A percentile compares a stretch with the other conserved stretches of the same genome.
These are phyloP conservation scores for Polydrusus cervinus DNA, from an alignment of 2,888 invertebrate genomes.

Conservation along the genomic window DNA sequence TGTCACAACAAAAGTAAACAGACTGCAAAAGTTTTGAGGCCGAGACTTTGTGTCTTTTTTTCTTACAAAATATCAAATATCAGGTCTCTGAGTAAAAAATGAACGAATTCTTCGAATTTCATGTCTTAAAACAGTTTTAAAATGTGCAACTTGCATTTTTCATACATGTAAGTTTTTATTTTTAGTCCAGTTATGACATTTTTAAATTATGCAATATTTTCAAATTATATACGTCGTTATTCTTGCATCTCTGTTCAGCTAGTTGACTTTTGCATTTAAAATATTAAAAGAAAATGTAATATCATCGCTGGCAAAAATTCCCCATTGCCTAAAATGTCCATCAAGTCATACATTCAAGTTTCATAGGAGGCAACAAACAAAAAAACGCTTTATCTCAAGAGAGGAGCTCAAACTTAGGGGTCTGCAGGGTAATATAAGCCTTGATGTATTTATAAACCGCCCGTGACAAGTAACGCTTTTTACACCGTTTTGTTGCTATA, in stretches of 20 bases:
- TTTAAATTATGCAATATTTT: conserved; percentile 7
- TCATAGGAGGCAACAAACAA: conserved; percentile 7
- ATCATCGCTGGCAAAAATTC: conserved; percentile 2
- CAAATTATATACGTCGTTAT: neutral
- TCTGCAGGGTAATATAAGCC: too few relatives aligned
- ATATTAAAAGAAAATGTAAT: conserved; percentile 8
- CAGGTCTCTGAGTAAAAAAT: too few relatives aligned
- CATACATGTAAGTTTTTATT: neutral
- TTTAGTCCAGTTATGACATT: neutral
- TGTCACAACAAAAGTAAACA: too few relatives aligned
- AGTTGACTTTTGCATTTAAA: conserved; percentile 7
- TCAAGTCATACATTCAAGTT: conserved; percentile 21
- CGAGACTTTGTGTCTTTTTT: too few relatives aligned
- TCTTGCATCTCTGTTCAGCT: neutral
- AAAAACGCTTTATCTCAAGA: conserved; percentile 11
- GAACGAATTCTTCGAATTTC: too few relatives aligned
- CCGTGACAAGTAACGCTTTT: too few relatives aligned
- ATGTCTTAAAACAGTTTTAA: neutral
- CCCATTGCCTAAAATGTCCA: neutral
- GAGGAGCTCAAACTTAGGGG: neutral
- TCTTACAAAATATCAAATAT: too few relatives aligned
- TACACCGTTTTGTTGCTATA: too few relatives aligned
- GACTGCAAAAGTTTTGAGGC: too few relatives aligned
- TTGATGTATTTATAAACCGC: too few relatives aligned
- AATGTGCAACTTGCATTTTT: neutral